Evolutionary conservation across 2,888 invertebrate species (phyloP), one percentile per base, ranked within the genome.

Genomic region (Troilus luridus): DNA sequence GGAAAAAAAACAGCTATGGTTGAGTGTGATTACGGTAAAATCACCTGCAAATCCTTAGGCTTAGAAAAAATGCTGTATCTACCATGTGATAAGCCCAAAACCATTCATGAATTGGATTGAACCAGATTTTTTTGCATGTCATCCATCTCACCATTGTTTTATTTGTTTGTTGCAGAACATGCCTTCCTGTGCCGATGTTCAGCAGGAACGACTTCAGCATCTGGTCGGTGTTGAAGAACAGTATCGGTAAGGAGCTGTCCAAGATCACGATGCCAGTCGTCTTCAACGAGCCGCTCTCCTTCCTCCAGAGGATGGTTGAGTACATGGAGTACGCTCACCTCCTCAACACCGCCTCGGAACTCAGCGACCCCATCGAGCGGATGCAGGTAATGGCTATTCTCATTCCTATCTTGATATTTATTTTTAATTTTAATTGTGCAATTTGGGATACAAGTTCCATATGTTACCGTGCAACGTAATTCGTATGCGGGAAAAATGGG

Each of bases 241-340:
- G 98, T 94, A 97, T 98, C 93, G 97, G 98, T 93, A 97, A 97
- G 95, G 98, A 99, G 95, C 95, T 99, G 93, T 98, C 98, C 94
- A 98, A 98, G 95, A 98, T 98, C 94, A 98, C 98, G 67, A 98
- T 99, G 98, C 99, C 99, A 92, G 98, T 99, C 93, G 97, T 98
- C 93, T 98, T 99, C 95, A 99, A 99, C 95, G 99, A 99, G 94
- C 99, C 99, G 17, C 95, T 99, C 92, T 98, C 98, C 93, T 98
- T 99, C 95, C 96, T 99, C 77, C 98, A 99, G 95, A 95, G 99
- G 92, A 96, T 99, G 95, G 96, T 98, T 77, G 99, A 99, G 95
- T 98, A 98, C 94, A 96, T 99, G 96, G 98, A 99, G 94, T 99
- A 99, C 93, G 96, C 97, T 12, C 95, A 96, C 93, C 94, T 97